Base-by-base conservation (phyloP, 2,888 invertebrate genomes). In the Caenorhabditis sp. region DNA sequence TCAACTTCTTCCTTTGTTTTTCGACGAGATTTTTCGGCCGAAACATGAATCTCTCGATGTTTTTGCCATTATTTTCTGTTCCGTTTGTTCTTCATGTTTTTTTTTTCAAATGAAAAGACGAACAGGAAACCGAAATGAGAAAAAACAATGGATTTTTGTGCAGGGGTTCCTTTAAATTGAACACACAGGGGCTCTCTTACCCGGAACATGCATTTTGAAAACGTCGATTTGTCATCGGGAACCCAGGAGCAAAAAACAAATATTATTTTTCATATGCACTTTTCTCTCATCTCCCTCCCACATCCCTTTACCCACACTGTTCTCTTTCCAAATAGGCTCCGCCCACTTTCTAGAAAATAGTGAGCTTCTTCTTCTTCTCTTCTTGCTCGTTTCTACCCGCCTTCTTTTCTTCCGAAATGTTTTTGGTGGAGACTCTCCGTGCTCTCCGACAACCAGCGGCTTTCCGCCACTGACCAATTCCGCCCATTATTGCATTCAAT, bases 191-290 rank as follows among this genome's bases (percentile, higher is more conserved):
- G 38, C 14, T 24, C 22, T 22, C 22, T 26, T 68, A 47, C 59
- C 49, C 68, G 28, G 44, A 54, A 70, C 69, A 69, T 69, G 77
- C 61, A 77, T 69, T 77, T 77, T 69, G 59, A 66, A 77, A 77
- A 77, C 69, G 61, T 68, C 69, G 54, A 77, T 77, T 70, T 77
- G 69, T 77, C 77, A 77, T 77, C n/a, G 41, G 19, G 24, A 41
- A 35, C 58, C 16, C n/a, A 63, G 10, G 22, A 28, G 54, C 22
- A 76, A 76, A 76, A 77, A 61, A 69, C 69, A 63, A 63, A 69
- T 77, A 69, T 77, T 75, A 58, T 69, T 77, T 70, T 77, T 63
- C 77, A 77, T 77, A 61, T 77, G 77, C 61, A 77, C 77, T 77
- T 77, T 58, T 35, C 19, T 44, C 49, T 22, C 44, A 47, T 51